Conservation (phyloP, 1,140 invertebrate species). For the Drosophila fuyamai region DNA sequence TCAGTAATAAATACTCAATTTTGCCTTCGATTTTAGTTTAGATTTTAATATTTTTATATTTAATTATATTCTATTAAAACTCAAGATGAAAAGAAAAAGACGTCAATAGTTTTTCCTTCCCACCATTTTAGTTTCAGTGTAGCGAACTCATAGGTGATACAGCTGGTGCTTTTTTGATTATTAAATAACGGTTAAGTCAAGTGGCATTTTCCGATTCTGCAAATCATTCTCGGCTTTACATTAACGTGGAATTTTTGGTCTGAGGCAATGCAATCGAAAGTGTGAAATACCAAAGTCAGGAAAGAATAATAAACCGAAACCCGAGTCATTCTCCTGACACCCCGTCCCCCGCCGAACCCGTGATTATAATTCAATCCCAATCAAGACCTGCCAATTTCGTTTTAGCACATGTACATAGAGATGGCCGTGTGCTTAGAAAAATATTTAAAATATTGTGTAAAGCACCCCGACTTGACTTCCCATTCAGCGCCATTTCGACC, state of each 20-base stretch:
- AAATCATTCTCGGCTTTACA: conserved; percentile 68
- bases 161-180: conserved; percentile 52
- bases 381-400: conserved; percentile 48
- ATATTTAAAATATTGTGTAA: conserved; percentile 46
- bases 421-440: conserved; percentile 16
- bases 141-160: conserved; percentile 30
- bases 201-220: conserved; percentile 70
- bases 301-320: conserved; percentile 54
- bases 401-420: neutral
- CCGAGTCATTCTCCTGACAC: conserved; percentile 32
- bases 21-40: too few species aligned
- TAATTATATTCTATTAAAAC: neutral
- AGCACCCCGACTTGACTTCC: conserved; percentile 53
- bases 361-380: conserved; percentile 36
- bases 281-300: conserved; percentile 38
- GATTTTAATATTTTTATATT: too few species aligned
- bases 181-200: conserved; percentile 81
- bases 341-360: conserved; percentile 7
- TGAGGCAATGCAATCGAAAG: conserved; percentile 57
- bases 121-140: neutral
- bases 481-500: conserved; percentile 37
- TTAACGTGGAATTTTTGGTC: conserved; percentile 56
- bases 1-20: too few species aligned
- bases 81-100: neutral
- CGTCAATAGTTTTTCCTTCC: neutral